Evolutionary conservation across 1,140 invertebrate genomes (phyloP).

Genomic region (Musca vetustissima): DNA sequence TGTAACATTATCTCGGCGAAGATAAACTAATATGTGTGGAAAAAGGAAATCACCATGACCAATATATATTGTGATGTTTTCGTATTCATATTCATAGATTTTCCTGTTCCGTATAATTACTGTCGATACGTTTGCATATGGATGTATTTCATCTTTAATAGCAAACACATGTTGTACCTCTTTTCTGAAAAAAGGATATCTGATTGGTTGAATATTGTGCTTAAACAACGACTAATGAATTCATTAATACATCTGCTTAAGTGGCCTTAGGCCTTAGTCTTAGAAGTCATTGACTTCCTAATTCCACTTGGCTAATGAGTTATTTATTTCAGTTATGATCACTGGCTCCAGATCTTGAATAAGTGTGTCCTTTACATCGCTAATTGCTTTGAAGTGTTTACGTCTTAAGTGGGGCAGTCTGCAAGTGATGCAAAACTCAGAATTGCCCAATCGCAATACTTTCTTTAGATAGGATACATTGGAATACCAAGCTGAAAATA

Average conservation of each 20-base stretch:
- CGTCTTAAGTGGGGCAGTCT: too few species aligned
- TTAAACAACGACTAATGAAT: conserved; percentile 8
- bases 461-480: too few species aligned
- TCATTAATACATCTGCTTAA: background rate
- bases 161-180: background rate
- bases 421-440: too few species aligned
- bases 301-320: background rate
- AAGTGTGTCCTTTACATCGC: background rate
- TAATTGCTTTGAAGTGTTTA: conserved; percentile 9
- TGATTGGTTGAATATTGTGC: conserved; percentile 1
- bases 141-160: background rate
- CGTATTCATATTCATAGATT: too few species aligned
- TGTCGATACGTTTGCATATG: too few species aligned
- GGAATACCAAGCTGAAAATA: too few species aligned
- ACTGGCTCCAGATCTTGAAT: background rate
- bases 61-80: too few species aligned
- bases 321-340: background rate
- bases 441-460: too few species aligned
- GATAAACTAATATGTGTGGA: too few species aligned
- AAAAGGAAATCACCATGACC: too few species aligned
- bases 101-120: too few species aligned
- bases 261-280: background rate
- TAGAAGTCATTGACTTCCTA: background rate
- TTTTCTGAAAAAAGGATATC: background rate
- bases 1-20: too few species aligned